These are phyloP conservation scores for Theretra japonica DNA, from an alignment of 2,888 invertebrate genomes.

Conservation along the genomic window DNA sequence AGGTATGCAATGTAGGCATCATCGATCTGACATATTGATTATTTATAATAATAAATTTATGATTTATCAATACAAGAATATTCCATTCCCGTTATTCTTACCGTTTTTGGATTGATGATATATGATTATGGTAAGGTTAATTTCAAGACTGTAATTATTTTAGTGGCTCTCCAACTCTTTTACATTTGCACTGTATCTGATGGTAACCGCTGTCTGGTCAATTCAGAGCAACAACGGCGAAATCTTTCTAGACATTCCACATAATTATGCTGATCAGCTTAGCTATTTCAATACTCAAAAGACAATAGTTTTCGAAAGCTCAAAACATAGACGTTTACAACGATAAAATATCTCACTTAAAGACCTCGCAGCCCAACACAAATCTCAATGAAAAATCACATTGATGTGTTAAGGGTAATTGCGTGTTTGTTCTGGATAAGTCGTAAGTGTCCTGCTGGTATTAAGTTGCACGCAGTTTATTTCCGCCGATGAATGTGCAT, in stretches of 20 bases:
- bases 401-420: background rate
- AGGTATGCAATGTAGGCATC: background rate
- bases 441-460: background rate
- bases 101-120: no score
- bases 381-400: background rate
- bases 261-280: no score
- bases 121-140: no score
- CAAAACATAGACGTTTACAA: no score
- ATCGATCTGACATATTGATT: background rate
- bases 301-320: no score
- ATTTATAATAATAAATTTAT: no score
- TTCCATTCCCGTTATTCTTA: no score
- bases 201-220: no score
- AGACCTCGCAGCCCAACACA: background rate
- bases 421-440: conserved; percentile 12
- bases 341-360: background rate
- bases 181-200: background rate
- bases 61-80: no score
- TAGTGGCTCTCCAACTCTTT: background rate
- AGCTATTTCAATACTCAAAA: no score
- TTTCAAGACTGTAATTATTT: background rate
- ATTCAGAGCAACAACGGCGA: no score
- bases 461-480: conserved; percentile 30
- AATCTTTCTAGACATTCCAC: no score
- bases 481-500: conserved; percentile 19